phyloP scores from a whole-genome alignment of 2,888 invertebrate genomes.

The Dexiosoma caninum region DNA sequence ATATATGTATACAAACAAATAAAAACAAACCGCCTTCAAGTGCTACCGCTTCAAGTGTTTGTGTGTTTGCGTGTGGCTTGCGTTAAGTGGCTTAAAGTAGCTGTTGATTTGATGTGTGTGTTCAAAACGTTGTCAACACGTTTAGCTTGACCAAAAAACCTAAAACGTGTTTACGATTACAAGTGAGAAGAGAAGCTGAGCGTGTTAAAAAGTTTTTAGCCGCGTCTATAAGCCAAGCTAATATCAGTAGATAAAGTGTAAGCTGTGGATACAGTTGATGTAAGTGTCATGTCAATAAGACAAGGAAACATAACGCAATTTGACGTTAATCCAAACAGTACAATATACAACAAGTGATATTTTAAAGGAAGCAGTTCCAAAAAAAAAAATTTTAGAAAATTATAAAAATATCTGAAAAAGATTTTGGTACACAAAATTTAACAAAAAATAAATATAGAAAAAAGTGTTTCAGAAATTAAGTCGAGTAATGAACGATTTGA shows the following conservation, averaged over 20 bases:
- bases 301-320: conserved; percentile 72
- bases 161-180: conserved; percentile 54
- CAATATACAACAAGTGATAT: conserved; percentile 66
- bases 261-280: conserved; percentile 63
- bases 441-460: background rate
- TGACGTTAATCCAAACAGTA: conserved; percentile 69
- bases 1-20: conserved; percentile 2
- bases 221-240: conserved; percentile 28
- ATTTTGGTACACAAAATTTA: background rate
- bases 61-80: background rate
- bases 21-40: conserved; percentile 38
- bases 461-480: background rate
- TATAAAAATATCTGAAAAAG: background rate
- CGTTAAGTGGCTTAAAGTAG: conserved; percentile 32
- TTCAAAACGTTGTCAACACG: conserved; percentile 55
- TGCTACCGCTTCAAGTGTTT: conserved; percentile 31
- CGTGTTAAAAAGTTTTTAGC: conserved; percentile 20
- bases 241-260: conserved; percentile 41
- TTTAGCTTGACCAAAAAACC: conserved; percentile 32
- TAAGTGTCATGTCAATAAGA: conserved; percentile 65
- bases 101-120: conserved; percentile 50
- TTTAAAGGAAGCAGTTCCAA: background rate
- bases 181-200: conserved; percentile 52
- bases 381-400: background rate
- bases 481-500: conserved; percentile 71